A percentile compares a stretch with the other conserved stretches of the same genome.
These are phyloP conservation scores for Dasysyrphus albostriatus DNA, from an alignment of 2,888 invertebrate genomes.

Conservation along the genomic window DNA sequence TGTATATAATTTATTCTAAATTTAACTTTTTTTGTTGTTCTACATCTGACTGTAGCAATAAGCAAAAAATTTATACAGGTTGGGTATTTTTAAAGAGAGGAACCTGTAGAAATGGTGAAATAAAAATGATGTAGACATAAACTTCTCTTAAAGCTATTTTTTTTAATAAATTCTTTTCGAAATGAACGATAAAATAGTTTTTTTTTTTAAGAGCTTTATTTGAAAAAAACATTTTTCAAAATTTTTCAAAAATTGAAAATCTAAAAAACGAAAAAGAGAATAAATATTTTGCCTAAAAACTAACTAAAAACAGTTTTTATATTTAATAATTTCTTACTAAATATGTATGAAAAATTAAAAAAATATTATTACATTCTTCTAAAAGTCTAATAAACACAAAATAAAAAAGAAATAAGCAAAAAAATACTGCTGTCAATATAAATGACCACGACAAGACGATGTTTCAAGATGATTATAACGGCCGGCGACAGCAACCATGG, in stretches of 20 bases:
- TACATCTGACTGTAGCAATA: conserved; percentile 64
- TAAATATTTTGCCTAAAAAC: background rate
- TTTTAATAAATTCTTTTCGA: background rate
- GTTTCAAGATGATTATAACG: conserved; percentile 61
- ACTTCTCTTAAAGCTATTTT: background rate
- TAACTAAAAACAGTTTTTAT: background rate
- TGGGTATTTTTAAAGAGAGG: background rate
- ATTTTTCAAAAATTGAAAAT: background rate
- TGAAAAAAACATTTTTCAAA: background rate
- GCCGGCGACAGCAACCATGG: conserved; percentile 51
- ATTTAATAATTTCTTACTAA: background rate
- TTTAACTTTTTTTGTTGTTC: conserved; percentile 66
- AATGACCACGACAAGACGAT: conserved; percentile 43
- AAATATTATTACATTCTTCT: background rate
- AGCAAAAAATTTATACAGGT: conserved; percentile 29
- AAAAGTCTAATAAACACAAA: background rate
- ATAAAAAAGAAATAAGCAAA: background rate
- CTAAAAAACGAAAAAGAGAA: background rate
- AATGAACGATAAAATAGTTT: background rate
- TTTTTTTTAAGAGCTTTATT: background rate
- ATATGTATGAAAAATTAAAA: background rate
- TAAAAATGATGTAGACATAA: background rate
- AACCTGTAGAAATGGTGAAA: conserved; percentile 1
- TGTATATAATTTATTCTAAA: conserved; percentile 52
- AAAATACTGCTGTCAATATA: conserved; percentile 19